phyloP scores from a whole-genome alignment of 2,888 invertebrate genomes.

The Pseudolycoriella hygida region DNA sequence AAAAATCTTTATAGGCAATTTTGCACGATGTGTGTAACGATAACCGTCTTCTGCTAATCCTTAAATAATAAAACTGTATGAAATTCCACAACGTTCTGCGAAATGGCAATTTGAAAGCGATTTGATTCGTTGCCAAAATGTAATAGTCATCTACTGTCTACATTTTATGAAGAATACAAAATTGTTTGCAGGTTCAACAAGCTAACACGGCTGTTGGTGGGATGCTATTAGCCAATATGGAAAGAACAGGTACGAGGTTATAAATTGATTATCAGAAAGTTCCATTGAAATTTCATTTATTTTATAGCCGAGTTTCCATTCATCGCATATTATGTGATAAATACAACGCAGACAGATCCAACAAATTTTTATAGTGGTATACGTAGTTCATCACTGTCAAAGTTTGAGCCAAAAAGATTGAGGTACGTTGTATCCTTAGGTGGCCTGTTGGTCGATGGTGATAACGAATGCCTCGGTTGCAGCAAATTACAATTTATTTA shows the following conservation, averaged over 20 bases:
- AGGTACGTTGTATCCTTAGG: conserved; percentile 16
- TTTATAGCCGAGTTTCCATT: conserved; percentile 72
- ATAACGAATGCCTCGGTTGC: too few relatives aligned
- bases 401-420: conserved; percentile 66
- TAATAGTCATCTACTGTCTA: background rate
- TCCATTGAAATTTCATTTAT: conserved; percentile 6
- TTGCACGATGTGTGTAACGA: too few relatives aligned
- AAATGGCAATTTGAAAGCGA: background rate
- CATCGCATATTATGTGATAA: conserved; percentile 80
- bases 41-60: too few relatives aligned
- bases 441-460: background rate
- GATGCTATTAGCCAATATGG: conserved; percentile 80
- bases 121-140: background rate
- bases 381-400: conserved; percentile 63
- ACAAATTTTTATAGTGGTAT: conserved; percentile 71
- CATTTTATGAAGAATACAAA: background rate
- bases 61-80: too few relatives aligned
- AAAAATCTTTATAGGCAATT: too few relatives aligned
- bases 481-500: too few relatives aligned
- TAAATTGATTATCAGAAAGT: background rate
- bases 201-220: conserved; percentile 61
- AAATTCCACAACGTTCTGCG: too few relatives aligned
- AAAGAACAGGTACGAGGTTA: conserved; percentile 45
- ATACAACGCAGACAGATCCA: conserved; percentile 72
- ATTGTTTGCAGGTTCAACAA: conserved; percentile 31